phyloP scores from a whole-genome alignment of 2,113 vertebrate species.

The Dermatemys mawii region DNA sequence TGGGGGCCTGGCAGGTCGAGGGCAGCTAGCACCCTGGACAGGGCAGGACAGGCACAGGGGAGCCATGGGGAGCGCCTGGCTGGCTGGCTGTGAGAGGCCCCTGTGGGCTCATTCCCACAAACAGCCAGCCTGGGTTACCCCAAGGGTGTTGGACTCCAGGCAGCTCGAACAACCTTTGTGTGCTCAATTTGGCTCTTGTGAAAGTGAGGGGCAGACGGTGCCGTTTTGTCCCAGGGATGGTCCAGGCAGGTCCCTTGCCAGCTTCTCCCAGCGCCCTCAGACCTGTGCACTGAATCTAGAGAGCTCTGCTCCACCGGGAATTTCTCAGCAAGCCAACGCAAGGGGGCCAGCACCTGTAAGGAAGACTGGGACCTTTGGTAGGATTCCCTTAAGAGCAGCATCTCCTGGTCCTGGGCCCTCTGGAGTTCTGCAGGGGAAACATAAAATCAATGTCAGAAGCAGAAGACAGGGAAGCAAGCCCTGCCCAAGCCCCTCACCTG shows the following conservation, averaged over 20 bases:
- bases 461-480: background rate
- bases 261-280: background rate
- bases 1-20: too few species aligned
- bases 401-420: slow-evolving; percentile 78
- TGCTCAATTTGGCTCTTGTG: background rate
- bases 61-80: too few species aligned
- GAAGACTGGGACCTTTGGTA: slow-evolving; percentile 73
- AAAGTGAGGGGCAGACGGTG: background rate
- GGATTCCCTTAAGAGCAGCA: slow-evolving; percentile 71
- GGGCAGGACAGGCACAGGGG: too few species aligned
- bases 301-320: background rate
- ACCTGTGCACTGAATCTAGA: background rate
- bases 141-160: background rate
- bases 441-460: rapidly evolving
- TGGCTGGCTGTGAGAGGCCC: background rate
- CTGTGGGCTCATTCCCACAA: background rate
- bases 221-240: background rate
- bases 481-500: background rate
- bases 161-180: background rate
- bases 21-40: too few species aligned
- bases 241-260: background rate
- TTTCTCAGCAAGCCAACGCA: background rate
- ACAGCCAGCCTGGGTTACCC: background rate
- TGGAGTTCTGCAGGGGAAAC: slow-evolving; percentile 75
- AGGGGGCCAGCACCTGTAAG: slow-evolving; percentile 69